These are phyloP conservation scores for Phalera bucephala DNA, from an alignment of 2,888 invertebrate genomes.

Conservation along the genomic window DNA sequence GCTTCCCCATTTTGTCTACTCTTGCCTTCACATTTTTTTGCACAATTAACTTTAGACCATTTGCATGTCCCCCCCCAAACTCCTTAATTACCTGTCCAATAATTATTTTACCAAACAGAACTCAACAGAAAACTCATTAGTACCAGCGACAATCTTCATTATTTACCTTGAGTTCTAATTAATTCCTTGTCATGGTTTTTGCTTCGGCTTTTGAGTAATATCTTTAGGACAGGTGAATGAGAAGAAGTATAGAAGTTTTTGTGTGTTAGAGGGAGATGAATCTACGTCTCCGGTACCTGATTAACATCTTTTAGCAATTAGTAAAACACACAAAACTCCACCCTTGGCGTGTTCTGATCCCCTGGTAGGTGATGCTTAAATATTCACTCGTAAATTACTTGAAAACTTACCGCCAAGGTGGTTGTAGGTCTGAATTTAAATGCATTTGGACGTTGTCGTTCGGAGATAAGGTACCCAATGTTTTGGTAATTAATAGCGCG, in stretches of 20 bases:
- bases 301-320: conserved; percentile 85
- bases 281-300: conserved; percentile 69
- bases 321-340: conserved; percentile 86
- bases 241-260: conserved; percentile 34
- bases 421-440: conserved; percentile 64
- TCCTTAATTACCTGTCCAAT: conserved; percentile 75
- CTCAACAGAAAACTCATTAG: conserved; percentile 75
- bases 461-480: conserved; percentile 58
- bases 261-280: conserved; percentile 42
- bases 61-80: conserved; percentile 57
- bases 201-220: conserved; percentile 78
- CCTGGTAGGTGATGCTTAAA: conserved; percentile 81
- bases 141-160: conserved; percentile 79
- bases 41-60: conserved; percentile 54
- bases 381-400: conserved; percentile 81
- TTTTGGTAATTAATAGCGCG: conserved; percentile 37
- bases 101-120: conserved; percentile 63
- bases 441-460: conserved; percentile 59
- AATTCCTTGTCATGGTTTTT: conserved; percentile 84
- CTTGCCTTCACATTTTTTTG: conserved; percentile 37
- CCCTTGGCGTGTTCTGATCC: conserved; percentile 79
- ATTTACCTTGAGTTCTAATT: conserved; percentile 82
- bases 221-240: conserved; percentile 56
- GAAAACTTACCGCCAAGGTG: conserved; percentile 79
- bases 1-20: too few species aligned